Evolutionary conservation across 2,888 invertebrate genomes (phyloP).

Genomic region (Cephus spinipes): DNA sequence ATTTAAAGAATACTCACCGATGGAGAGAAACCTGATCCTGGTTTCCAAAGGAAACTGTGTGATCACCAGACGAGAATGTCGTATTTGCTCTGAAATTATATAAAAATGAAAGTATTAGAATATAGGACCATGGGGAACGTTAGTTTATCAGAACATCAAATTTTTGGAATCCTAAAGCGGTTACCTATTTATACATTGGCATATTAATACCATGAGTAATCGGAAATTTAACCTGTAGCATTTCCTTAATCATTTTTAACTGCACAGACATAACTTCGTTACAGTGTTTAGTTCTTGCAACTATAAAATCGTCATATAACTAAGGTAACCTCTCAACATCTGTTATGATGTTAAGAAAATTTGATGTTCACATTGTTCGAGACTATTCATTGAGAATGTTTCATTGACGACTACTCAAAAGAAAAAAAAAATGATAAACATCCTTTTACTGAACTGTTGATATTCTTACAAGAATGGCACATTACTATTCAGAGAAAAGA

Average conservation of each 20-base stretch:
- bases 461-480: not conserved
- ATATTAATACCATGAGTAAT: not conserved
- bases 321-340: not conserved
- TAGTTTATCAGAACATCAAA: not conserved
- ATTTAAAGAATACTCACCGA: slow-evolving; percentile 49
- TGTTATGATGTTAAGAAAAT: not conserved
- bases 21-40: slow-evolving; percentile 53
- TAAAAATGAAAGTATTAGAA: not conserved
- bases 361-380: not conserved
- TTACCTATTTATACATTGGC: not conserved
- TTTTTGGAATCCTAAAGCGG: not conserved
- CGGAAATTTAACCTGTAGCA: not conserved
- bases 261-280: not conserved
- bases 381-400: not conserved
- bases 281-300: not conserved
- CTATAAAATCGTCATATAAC: not conserved
- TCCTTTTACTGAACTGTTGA: not conserved
- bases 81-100: slow-evolving; percentile 43
- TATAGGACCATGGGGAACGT: not conserved
- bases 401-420: not conserved
- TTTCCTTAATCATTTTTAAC: not conserved
- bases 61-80: slow-evolving; percentile 51
- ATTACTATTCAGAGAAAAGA: not conserved
- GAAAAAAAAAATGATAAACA: not conserved
- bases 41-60: slow-evolving; percentile 60